These are phyloP conservation scores for Quadriops clusia DNA, from an alignment of 2,888 invertebrate species.

Conservation along the genomic window DNA sequence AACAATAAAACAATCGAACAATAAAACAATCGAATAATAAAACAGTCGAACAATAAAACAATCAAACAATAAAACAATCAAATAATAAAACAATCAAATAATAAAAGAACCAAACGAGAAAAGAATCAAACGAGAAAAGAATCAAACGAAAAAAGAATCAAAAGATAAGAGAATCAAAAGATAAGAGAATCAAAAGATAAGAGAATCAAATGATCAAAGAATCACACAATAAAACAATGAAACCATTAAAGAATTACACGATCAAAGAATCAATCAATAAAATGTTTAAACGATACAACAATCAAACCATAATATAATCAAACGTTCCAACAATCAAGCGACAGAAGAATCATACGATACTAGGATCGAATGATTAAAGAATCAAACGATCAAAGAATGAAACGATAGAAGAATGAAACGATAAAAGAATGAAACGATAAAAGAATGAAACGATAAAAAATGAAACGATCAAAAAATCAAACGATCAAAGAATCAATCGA, in stretches of 20 bases:
- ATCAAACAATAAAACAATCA: no score
- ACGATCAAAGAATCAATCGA: not conserved
- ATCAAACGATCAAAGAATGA: no score
- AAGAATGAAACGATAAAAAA: no score
- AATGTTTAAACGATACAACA: not conserved
- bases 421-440: no score
- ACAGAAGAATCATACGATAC: not conserved
- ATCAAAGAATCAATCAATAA: not conserved
- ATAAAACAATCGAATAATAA: no score
- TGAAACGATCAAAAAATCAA: no score
- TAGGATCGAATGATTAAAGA: not conserved
- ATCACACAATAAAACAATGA: not conserved
- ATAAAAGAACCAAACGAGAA: no score
- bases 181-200: not conserved
- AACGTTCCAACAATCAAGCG: not conserved
- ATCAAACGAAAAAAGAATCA: slow-evolving; percentile 1
- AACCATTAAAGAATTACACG: not conserved
- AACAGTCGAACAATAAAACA: no score
- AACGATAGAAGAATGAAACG: no score
- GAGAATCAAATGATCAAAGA: not conserved
- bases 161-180: not conserved
- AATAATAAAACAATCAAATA: no score
- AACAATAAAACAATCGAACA: no score
- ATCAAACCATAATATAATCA: not conserved
- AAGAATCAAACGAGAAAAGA: no score